A percentile compares a stretch with the other conserved stretches of the same genome.
phyloP scores from a whole-genome alignment of 1,140 invertebrate genomes.

The Gryon sp. region DNA sequence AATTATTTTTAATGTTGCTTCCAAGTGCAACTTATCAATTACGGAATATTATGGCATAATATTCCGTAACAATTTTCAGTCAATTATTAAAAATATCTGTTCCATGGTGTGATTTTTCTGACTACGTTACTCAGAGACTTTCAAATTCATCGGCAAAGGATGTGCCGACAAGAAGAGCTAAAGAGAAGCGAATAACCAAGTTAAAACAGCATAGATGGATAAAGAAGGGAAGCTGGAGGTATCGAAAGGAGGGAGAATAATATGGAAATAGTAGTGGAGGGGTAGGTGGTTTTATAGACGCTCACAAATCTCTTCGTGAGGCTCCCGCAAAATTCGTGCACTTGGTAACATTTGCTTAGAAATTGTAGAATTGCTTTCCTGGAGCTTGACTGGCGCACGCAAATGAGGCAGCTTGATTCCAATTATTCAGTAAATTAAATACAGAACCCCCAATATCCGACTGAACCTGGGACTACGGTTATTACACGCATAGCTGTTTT shows the following conservation, averaged over 20 bases:
- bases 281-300: constrained; percentile 75
- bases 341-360: constrained; percentile 59
- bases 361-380: constrained; percentile 67
- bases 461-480: constrained; percentile 37
- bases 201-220: no score
- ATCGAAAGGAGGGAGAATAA: constrained; percentile 27
- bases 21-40: no score
- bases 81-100: no score
- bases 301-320: constrained; percentile 78
- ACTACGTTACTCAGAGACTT: no score
- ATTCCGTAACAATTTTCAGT: no score
- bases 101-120: no score
- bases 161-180: no score
- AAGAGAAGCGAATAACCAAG: no score
- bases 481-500: constrained; percentile 38
- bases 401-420: constrained; percentile 79
- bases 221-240: no score
- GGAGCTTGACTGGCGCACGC: constrained; percentile 51
- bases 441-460: constrained; percentile 72
- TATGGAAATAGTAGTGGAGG: constrained; percentile 54
- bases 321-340: constrained; percentile 71
- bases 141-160: no score
- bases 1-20: no score
- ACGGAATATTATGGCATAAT: no score
- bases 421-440: constrained; percentile 81